These are phyloP conservation scores for Drosophila oshimai DNA, from an alignment of 1,140 invertebrate species.

Conservation along the genomic window DNA sequence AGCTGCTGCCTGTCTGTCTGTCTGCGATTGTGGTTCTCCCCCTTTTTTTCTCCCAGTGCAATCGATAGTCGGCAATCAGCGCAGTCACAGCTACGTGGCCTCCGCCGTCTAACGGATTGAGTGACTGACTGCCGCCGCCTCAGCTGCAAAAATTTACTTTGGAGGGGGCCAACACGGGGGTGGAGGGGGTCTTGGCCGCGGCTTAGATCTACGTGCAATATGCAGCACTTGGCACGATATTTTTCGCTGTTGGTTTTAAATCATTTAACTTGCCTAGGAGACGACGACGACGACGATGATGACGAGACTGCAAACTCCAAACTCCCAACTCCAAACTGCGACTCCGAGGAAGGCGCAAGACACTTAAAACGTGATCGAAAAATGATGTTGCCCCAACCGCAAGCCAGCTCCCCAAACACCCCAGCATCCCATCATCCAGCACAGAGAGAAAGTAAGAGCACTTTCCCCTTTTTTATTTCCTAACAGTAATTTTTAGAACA, in stretches of 20 bases:
- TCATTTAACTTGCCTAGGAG: slow-evolving; percentile 76
- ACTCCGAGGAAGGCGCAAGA: slow-evolving; percentile 73
- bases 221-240: slow-evolving; percentile 79
- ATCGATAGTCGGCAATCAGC: slow-evolving; percentile 50
- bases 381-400: slow-evolving; percentile 71
- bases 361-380: slow-evolving; percentile 81
- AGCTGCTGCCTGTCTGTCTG: slow-evolving; percentile 8
- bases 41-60: slow-evolving; percentile 31
- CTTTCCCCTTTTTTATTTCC: not conserved
- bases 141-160: slow-evolving; percentile 39
- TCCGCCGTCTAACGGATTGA: slow-evolving; percentile 71
- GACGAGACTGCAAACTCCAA: slow-evolving; percentile 33
- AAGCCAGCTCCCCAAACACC: slow-evolving; percentile 44
- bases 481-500: no score
- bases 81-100: slow-evolving; percentile 64
- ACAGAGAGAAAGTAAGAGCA: not conserved
- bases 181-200: slow-evolving; percentile 2
- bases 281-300: slow-evolving; percentile 39
- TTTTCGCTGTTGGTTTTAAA: slow-evolving; percentile 78
- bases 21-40: not conserved
- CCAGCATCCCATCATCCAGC: slow-evolving; percentile 21
- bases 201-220: slow-evolving; percentile 66
- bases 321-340: slow-evolving; percentile 12
- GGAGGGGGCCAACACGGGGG: not conserved
- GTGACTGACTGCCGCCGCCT: slow-evolving; percentile 63